A percentile compares a stretch with the other conserved stretches of the same genome.
These are phyloP conservation scores for Amphiura filiformis DNA, from an alignment of 35 echinoderm and acorn worm species.

Conservation along the genomic window DNA sequence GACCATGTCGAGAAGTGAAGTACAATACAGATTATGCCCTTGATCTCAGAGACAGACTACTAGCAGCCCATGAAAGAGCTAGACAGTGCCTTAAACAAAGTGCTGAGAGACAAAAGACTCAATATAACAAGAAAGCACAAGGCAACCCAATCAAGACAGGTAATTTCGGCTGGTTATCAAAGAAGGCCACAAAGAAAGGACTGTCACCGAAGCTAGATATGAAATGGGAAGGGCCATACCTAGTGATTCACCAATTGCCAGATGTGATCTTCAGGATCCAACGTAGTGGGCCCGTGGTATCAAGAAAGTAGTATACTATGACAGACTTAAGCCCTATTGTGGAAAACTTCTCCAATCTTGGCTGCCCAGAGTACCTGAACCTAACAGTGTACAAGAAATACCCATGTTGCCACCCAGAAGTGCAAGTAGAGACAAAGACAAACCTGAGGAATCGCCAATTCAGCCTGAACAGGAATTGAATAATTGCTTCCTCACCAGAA, in stretches of 20 bases:
- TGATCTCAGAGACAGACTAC: no score
- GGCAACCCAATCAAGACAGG: neutral
- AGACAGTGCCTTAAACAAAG: conserved; percentile 11
- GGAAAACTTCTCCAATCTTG: neutral
- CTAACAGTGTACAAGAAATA: no score
- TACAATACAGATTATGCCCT: no score
- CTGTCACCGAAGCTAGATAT: conserved; percentile 14
- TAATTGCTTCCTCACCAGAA: no score
- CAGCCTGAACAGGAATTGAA: no score
- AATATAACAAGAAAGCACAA: conserved; percentile 15
- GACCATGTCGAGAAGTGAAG: no score
- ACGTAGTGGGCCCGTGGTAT: neutral
- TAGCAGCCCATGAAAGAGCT: conserved; percentile 10
- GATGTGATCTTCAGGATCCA: conserved; percentile 44
- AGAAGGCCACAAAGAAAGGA: conserved; percentile 6
- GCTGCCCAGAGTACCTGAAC: neutral
- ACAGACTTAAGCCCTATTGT: conserved; percentile 15
- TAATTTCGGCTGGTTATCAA: conserved; percentile 28
- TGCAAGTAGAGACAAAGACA: no score
- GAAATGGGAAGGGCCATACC: conserved; percentile 39
- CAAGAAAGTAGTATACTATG: conserved; percentile 16
- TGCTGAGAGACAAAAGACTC: conserved; percentile 20
- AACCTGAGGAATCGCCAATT: no score
- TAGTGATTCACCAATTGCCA: conserved; percentile 30
- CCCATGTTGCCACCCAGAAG: no score